Percentiles rank a stretch among this genome's conserved stretches.
Conservation (phyloP, 64 coral and sea anemone genomes). For the Actinia equina region DNA sequence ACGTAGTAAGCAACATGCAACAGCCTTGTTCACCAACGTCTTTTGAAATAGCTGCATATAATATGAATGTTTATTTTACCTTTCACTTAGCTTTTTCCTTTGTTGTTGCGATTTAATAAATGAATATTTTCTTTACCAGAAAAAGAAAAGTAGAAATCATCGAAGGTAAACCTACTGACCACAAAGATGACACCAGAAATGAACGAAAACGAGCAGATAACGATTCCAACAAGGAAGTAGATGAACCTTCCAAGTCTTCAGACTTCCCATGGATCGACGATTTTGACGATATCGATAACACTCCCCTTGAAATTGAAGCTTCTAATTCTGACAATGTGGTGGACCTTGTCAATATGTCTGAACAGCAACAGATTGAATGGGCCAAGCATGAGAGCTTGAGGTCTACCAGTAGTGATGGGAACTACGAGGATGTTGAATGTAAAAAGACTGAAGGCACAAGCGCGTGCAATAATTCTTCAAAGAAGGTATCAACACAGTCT, state of each 20-base stretch:
- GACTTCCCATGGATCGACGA: neutral
- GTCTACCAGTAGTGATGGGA: neutral
- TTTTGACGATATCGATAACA: constrained; percentile 1
- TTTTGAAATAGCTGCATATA: too few species aligned
- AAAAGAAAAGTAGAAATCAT: neutral
- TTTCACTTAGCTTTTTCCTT: neutral
- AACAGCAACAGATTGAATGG: constrained; percentile 57
- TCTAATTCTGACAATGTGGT: neutral
- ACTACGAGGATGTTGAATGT: neutral
- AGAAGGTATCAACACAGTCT: neutral
- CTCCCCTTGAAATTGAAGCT: neutral
- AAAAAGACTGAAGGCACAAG: neutral
- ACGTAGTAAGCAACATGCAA: too few species aligned
- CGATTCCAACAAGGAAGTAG: neutral
- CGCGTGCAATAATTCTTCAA: neutral
- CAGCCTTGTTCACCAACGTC: too few species aligned
- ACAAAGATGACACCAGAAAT: neutral
- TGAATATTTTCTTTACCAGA: neutral
- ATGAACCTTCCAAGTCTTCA: neutral
- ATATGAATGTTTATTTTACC: neutral
- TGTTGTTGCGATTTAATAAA: neutral
- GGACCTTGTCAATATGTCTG: neutral
- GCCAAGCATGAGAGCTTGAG: constrained; percentile 39
- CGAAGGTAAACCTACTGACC: neutral
- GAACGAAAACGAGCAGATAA: neutral